Base-by-base conservation (phyloP, 1,140 invertebrate genomes). In the Drosophila tsacasi region DNA sequence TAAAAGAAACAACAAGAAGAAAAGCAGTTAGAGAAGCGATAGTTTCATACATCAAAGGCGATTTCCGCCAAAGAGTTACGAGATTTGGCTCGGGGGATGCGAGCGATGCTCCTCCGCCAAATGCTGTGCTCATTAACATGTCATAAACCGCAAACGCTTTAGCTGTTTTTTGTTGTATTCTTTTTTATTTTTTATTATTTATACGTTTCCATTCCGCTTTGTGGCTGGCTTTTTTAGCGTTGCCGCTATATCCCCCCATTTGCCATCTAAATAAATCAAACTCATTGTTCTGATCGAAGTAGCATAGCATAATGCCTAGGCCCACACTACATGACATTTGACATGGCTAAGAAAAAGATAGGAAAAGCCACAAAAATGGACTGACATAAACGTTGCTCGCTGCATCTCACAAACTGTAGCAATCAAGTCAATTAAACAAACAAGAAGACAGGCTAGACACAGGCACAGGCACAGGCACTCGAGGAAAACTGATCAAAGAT, bases 381-480 rank as follows among this genome's bases (percentile, higher is more conserved):
- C 46, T 58, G 50, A 80, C 68, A 72, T 79, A 69, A 75, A 76
- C 66, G 60, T 64, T 81, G n/a, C 7, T 8, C 27, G 35, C 60
- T 32, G 77, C 82, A 85, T 76, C n/a, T n/a, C n/a, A n/a, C 81
- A 84, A 81, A 79, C 64, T 78, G 61, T 80, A 65, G 84, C 84
- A 89, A 89, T 89, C 85, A 82, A 89, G 85, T 89, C 84, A 89
- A 89, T 89, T 89, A 89, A 89, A 90, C 85, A 89, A 90, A 89
- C 85, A 89, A 89, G 61, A 79, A 67, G 78, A 67, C 72, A 73
- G 47, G 23, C 37, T 7, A 30, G 30, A 8, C 30, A 30, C 50
- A 54, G 50, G 30, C 39, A n/a, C 27, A 42, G 49, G 17, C 49
- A 30, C 10, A 32, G 32, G 17, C n/a, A 25, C 21, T 12, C 15